Conservation (phyloP, 2,797 vertebrate species). For the Calcarius lapponicus region DNA sequence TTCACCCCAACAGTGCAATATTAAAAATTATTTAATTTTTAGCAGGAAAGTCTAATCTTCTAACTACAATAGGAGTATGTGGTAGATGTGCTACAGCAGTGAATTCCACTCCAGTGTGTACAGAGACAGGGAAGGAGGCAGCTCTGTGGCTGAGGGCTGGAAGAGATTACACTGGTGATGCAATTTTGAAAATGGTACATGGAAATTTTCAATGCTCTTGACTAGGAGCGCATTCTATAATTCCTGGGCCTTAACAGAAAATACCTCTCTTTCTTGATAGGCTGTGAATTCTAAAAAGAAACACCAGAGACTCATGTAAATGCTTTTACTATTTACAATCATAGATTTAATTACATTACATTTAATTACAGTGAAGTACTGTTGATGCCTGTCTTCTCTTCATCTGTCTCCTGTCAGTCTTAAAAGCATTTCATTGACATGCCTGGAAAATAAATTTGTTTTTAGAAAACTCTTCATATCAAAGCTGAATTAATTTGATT, state of each 20-base stretch:
- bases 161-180: background rate
- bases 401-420: background rate
- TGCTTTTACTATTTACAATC: background rate
- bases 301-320: background rate
- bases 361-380: background rate
- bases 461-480: background rate
- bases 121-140: background rate
- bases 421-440: background rate
- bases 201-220: background rate
- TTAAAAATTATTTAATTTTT: background rate
- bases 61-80: background rate
- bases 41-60: background rate
- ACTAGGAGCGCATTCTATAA: background rate
- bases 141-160: background rate
- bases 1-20: background rate
- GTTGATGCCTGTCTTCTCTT: background rate
- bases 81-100: background rate
- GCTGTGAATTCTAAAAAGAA: slow-evolving; percentile 33
- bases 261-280: slow-evolving; percentile 6
- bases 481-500: background rate
- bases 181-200: background rate
- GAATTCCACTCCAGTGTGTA: background rate
- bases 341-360: background rate
- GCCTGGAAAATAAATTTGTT: background rate
- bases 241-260: slow-evolving; percentile 2